phyloP scores from a whole-genome alignment of 1,140 invertebrate species.

The Heterodera schachtii region DNA sequence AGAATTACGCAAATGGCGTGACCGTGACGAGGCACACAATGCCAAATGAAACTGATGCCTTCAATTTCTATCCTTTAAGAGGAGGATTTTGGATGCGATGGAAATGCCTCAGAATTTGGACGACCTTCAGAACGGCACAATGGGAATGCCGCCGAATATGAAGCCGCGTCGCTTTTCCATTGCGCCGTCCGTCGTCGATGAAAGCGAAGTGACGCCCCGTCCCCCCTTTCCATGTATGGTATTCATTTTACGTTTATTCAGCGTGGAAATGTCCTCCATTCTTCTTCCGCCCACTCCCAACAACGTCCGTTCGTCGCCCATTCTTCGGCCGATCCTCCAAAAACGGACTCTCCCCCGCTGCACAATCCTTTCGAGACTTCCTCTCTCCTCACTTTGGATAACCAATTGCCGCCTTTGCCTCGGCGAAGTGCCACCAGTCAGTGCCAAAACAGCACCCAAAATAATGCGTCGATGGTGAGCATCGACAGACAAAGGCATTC shows the following conservation, averaged over 20 bases:
- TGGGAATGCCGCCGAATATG: constrained; percentile 44
- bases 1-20: constrained; percentile 50
- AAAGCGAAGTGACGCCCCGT: too few relatives aligned
- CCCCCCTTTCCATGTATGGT: too few relatives aligned
- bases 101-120: constrained; percentile 42
- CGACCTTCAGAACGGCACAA: constrained; percentile 39
- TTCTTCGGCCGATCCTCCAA: neutral
- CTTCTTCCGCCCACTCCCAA: neutral
- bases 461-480: neutral
- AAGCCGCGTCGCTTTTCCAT: constrained; percentile 27
- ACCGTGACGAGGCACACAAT: constrained; percentile 33
- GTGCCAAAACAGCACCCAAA: neutral
- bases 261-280: neutral
- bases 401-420: neutral
- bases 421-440: neutral
- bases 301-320: neutral
- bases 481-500: constrained; percentile 12
- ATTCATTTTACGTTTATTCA: constrained; percentile 16
- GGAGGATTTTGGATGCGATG: constrained; percentile 39
- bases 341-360: neutral
- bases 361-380: neutral
- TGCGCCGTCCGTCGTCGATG: neutral
- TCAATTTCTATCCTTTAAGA: neutral
- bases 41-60: constrained; percentile 1
- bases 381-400: neutral